Evolutionary conservation across 2,888 invertebrate genomes (phyloP).

Genomic region (Sphecodes monilicornis): DNA sequence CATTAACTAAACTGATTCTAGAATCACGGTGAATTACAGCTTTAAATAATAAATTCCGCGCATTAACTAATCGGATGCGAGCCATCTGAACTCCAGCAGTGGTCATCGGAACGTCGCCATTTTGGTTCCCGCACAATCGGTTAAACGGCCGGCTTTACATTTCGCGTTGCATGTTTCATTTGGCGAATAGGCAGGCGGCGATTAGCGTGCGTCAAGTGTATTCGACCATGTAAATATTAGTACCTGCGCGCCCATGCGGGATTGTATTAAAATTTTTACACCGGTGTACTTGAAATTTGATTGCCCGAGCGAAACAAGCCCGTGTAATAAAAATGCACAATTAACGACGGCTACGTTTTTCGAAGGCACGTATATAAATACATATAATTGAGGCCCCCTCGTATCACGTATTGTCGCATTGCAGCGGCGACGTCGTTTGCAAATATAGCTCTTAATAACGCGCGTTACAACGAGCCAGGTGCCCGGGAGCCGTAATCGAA

Average conservation of each 20-base stretch:
- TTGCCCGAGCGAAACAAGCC: neutral
- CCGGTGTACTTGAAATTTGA: neutral
- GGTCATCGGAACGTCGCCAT: neutral
- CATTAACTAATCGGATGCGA: neutral
- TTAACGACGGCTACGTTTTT: slow-evolving; percentile 30
- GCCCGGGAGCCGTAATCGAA: slow-evolving; percentile 21
- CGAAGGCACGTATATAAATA: slow-evolving; percentile 16
- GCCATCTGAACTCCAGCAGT: neutral
- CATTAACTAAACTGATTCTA: slow-evolving; percentile 16
- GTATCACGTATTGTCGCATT: slow-evolving; percentile 50
- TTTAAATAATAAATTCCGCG: neutral
- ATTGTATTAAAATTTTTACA: neutral
- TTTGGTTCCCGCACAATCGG: neutral
- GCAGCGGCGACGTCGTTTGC: slow-evolving; percentile 42
- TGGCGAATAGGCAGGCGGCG: neutral
- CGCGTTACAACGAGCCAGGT: neutral
- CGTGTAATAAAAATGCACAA: slow-evolving; percentile 19
- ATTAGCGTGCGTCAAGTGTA: neutral
- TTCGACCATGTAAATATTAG: neutral
- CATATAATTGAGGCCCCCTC: slow-evolving; percentile 9
- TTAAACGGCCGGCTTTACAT: neutral
- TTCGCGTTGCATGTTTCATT: slow-evolving; percentile 6
- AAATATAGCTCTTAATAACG: slow-evolving; percentile 46
- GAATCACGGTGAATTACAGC: neutral
- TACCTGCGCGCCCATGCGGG: neutral